Evolutionary conservation across 2,113 vertebrate genomes (phyloP), one percentile per base, ranked within the genome.

Genomic region (Chamaea fasciata): DNA sequence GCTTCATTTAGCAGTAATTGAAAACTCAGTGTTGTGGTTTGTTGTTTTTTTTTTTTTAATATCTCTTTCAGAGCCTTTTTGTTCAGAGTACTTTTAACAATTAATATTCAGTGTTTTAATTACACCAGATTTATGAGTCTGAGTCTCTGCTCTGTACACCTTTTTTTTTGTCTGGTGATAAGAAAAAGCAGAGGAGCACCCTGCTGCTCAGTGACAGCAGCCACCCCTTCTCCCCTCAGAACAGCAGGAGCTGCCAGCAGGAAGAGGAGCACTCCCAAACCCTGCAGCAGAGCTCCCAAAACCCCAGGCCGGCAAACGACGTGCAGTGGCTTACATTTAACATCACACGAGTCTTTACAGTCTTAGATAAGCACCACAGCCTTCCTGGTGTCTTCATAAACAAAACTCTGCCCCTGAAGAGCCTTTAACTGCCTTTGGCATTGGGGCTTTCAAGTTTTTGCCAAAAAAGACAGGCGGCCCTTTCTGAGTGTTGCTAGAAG

Each of bases 211-310:
- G 33, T 33, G 60, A 55, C 87, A 93, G 44, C 19, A 60, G 52
- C 55, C 64, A 64, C 44, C 52, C 82, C 44, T 30, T 64, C 52
- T 76, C 9, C 44, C 33, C 35, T 71, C 14, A 5, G 65, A 94
- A 23, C 33, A 83, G 37, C 41, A 49, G 0, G 0, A 69, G 56
- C 28, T 7, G 1, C 52, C 46, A 37, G 33, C 1, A 0, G 0
- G 0, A 55, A 39, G 46, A 56, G 3, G 33, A 42, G n/a, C 4
- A 0, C 56, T 88, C 55, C 79, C 75, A 75, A 60, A 52, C 30
- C 39, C 59, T 60, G n/a, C 44, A 50, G 41, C 57, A 50, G n/a
- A 62, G 55, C 68, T 93, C 73, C 68, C 5, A 0, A 13, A 83
- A 52, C 35, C 31, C 23, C 63, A 22, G 44, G 11, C 22, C 0